These are phyloP conservation scores for Aphelocoma coerulescens DNA, from an alignment of 2,113 vertebrate species.

Conservation along the genomic window DNA sequence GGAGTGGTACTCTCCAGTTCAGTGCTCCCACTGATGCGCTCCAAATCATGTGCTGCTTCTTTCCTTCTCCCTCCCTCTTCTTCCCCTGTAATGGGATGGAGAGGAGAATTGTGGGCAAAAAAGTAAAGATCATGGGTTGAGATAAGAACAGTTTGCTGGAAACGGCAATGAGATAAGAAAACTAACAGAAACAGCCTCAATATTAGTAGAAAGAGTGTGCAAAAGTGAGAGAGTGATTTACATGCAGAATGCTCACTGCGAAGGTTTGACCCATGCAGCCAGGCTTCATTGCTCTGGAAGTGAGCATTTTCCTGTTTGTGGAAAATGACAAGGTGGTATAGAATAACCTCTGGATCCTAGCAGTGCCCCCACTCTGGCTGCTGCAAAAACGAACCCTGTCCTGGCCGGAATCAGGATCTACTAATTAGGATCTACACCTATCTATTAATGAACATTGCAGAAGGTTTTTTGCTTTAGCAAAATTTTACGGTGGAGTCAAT, in stretches of 20 bases:
- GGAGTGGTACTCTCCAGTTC: not conserved
- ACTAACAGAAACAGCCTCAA: not conserved
- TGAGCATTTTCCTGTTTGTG: not conserved
- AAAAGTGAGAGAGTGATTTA: not conserved
- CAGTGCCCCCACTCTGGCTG: not conserved
- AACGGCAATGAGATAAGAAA: not conserved
- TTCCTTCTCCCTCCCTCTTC: not conserved
- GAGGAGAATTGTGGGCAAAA: not conserved
- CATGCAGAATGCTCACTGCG: fast-evolving
- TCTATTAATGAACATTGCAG: not conserved
- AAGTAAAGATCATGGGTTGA: not conserved
- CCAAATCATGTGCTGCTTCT: too few relatives aligned
- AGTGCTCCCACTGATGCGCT: not conserved
- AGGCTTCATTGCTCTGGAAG: fast-evolving
- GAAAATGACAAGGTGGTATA: not conserved
- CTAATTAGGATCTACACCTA: not conserved
- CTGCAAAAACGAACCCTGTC: not conserved
- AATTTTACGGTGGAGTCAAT: not conserved
- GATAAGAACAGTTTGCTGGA: not conserved
- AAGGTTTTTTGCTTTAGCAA: not conserved
- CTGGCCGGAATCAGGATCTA: not conserved
- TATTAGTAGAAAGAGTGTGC: not conserved
- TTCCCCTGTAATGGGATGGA: not conserved
- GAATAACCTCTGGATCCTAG: not conserved
- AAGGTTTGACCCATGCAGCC: not conserved